A percentile compares a stretch with the other conserved stretches of the same genome.
phyloP scores from a whole-genome alignment of 1,140 invertebrate species.

The Drosophila hydei region DNA sequence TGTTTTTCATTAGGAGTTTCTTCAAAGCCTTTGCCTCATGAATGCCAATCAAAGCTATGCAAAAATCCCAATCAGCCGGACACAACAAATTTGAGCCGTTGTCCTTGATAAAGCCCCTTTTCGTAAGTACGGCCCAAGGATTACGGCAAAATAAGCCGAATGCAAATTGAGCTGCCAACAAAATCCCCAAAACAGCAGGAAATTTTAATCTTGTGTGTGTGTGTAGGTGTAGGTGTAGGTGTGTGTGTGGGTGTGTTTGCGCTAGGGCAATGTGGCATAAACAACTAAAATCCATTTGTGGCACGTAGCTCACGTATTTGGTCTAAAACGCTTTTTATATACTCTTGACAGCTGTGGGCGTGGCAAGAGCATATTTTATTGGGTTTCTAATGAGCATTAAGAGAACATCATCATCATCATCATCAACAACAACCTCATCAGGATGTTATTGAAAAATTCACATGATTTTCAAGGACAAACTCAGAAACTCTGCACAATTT shows the following conservation, averaged over 20 bases:
- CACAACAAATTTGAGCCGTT: slow-evolving; percentile 4
- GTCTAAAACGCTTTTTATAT: neutral
- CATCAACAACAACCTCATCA: slow-evolving; percentile 6
- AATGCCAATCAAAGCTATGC: slow-evolving; percentile 30
- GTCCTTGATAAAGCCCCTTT: neutral
- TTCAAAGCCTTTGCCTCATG: too few relatives aligned
- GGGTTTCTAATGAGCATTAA: neutral
- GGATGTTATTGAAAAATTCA: slow-evolving; percentile 68
- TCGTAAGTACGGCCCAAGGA: neutral
- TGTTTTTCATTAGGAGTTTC: too few relatives aligned
- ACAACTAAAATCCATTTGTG: slow-evolving; percentile 38
- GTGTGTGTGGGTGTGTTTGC: neutral
- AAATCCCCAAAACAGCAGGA: slow-evolving; percentile 4
- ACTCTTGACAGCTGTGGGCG: neutral
- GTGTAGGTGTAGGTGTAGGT: neutral
- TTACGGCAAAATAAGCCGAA: slow-evolving; percentile 27
- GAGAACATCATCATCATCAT: slow-evolving; percentile 8
- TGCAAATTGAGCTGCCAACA: slow-evolving; percentile 46
- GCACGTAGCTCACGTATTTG: slow-evolving; percentile 51
- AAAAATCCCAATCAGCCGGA: slow-evolving; percentile 30
- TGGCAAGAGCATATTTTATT: slow-evolving; percentile 18
- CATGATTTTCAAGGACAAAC: slow-evolving; percentile 81
- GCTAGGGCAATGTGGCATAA: neutral
- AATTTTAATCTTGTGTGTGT: neutral
- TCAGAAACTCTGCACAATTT: slow-evolving; percentile 28